phyloP scores from a whole-genome alignment of 2,797 vertebrate genomes.

The Cirrhinus molitorella region DNA sequence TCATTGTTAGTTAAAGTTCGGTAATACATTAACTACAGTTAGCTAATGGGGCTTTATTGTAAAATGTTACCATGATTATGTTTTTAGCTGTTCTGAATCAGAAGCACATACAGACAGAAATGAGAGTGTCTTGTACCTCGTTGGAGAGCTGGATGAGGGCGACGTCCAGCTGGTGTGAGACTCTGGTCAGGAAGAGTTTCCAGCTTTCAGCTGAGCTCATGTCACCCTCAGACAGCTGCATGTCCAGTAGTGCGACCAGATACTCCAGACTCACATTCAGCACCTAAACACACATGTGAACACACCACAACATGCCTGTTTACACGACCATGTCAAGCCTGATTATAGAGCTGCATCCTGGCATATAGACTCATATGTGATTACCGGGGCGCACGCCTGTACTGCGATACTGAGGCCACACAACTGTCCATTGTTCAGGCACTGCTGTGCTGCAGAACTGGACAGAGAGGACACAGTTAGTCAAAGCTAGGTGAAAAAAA shows the following conservation, averaged over 20 bases:
- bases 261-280: slow-evolving; percentile 18
- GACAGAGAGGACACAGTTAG: background rate
- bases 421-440: slow-evolving; percentile 52
- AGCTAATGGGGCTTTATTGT: background rate
- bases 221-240: slow-evolving; percentile 1
- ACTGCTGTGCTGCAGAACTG: slow-evolving; percentile 66
- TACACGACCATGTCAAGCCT: background rate
- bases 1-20: no score
- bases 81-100: background rate
- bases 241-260: slow-evolving; percentile 41
- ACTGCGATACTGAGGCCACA: slow-evolving; percentile 68
- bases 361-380: background rate
- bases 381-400: slow-evolving; percentile 75
- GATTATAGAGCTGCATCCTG: background rate
- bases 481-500: background rate
- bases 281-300: slow-evolving; percentile 26
- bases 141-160: slow-evolving; percentile 40
- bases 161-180: slow-evolving; percentile 30
- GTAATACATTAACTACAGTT: no score
- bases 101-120: background rate
- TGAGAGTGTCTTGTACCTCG: slow-evolving; percentile 33
- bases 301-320: background rate
- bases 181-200: slow-evolving; percentile 57
- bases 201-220: slow-evolving; percentile 42
- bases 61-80: background rate